Base-by-base conservation (phyloP, 1,140 invertebrate species). In the Platyura marginata region DNA sequence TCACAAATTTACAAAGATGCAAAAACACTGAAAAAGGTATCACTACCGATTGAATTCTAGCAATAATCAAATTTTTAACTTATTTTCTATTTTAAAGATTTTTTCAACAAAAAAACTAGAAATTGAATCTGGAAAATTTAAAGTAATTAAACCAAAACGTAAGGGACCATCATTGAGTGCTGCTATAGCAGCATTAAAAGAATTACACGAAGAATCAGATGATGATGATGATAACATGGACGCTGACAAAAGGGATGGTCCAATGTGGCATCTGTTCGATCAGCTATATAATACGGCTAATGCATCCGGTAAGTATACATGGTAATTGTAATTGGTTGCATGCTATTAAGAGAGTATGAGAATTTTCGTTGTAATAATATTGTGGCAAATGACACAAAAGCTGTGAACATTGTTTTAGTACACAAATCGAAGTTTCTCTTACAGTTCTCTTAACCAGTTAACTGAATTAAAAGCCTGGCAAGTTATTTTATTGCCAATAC, bases 1-100 rank as follows among this genome's bases (percentile, higher is more conserved):
- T 96, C 92, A 3, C 78, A 83, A 57, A 95, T 98, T 49, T 97
- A 96, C 56, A 95, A 92, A 63, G 88, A 95, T 68, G 91, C 92
- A 1, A 90, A 90, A 58, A 66, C 79, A 11, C 59, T 96, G 35
- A 87, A 87, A 54, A 91, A 88, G 59, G 75, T 81, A 10, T 57
- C 16, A 66, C 65, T 21, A 13, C 25, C 13, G 6, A 29, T 29
- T 29, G 25, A 8, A 13, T 29, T n/a, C n/a, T n/a, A n/a, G n/a
- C n/a, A 8, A 29, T 13, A 29, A 29, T 6, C 6, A 6, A 29
- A 29, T 29, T 29, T 13, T 29, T 8, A 29, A 29, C 13, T 29
- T 29, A 13, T 29, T 8, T 29, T 8, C 6, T 8, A 8, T 29
- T 29, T 6, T 29, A 29, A 6, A 44, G 25, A 57, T 55, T 4